phyloP scores from a whole-genome alignment of 2,797 vertebrate genomes.

The Hemibagrus guttatus region DNA sequence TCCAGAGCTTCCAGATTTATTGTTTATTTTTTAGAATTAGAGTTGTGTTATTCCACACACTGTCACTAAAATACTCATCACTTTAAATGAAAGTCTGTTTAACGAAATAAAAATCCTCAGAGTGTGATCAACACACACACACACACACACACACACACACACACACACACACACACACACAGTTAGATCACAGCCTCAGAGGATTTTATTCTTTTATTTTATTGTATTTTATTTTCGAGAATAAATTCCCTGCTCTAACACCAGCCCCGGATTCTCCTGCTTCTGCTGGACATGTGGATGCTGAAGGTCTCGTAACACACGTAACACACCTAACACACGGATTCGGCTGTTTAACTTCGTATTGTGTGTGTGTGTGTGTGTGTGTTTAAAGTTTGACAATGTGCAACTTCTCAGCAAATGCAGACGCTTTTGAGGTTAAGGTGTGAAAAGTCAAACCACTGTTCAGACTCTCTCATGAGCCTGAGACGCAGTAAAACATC shows the following conservation, averaged over 20 bases:
- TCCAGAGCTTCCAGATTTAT: background rate
- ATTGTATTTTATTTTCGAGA: background rate
- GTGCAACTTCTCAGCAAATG: background rate
- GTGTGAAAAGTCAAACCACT: constrained; percentile 47
- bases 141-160: no score
- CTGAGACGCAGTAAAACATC: background rate
- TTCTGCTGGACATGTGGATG: no score
- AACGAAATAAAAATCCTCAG: background rate
- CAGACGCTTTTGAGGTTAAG: constrained; percentile 39
- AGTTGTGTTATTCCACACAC: background rate
- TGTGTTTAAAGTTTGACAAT: background rate
- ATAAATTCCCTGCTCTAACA: background rate
- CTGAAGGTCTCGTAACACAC: no score
- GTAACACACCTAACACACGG: no score
- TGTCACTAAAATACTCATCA: background rate
- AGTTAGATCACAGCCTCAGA: no score
- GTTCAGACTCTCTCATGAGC: background rate
- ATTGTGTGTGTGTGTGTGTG: no score
- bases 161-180: no score
- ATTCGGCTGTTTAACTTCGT: no score
- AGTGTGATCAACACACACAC: background rate
- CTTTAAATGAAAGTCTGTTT: background rate
- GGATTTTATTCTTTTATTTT: no score
- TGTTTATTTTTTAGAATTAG: background rate
- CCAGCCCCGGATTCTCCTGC: background rate